phyloP scores from a whole-genome alignment of 1,140 invertebrate genomes.

The Lineus longissimus region DNA sequence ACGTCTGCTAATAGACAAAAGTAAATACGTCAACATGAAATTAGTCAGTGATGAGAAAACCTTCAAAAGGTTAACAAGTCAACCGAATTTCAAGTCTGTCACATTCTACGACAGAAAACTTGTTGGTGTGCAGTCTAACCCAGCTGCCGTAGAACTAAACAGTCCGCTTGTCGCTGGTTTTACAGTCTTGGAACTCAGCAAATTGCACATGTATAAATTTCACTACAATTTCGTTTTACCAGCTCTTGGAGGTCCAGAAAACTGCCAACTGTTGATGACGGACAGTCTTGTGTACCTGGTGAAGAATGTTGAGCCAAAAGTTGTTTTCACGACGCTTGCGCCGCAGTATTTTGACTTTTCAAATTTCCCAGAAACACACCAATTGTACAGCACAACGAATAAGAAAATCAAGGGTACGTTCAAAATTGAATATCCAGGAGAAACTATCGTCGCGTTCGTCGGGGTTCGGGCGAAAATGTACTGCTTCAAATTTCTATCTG shows the following conservation, averaged over 20 bases:
- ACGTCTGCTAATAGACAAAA: background rate
- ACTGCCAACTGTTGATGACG: background rate
- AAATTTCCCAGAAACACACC: background rate
- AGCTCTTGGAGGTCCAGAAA: background rate
- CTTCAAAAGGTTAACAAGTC: background rate
- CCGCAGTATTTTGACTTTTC: background rate
- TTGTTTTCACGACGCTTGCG: too few species aligned
- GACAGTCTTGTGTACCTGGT: background rate
- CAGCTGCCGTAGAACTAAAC: background rate
- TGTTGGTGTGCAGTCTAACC: background rate
- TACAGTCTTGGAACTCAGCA: background rate
- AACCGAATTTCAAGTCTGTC: background rate
- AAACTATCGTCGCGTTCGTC: background rate
- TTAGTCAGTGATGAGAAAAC: background rate
- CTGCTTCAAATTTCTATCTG: background rate
- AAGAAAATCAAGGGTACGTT: background rate
- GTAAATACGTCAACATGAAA: background rate
- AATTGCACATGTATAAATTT: slow-evolving; percentile 7
- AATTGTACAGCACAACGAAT: background rate
- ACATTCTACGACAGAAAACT: background rate
- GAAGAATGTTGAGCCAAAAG: background rate
- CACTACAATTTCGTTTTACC: background rate
- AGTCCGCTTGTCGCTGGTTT: background rate
- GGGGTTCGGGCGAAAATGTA: background rate
- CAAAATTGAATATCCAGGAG: background rate